Evolutionary conservation across 2,888 invertebrate species (phyloP).

Genomic region (Ligdia adustata): DNA sequence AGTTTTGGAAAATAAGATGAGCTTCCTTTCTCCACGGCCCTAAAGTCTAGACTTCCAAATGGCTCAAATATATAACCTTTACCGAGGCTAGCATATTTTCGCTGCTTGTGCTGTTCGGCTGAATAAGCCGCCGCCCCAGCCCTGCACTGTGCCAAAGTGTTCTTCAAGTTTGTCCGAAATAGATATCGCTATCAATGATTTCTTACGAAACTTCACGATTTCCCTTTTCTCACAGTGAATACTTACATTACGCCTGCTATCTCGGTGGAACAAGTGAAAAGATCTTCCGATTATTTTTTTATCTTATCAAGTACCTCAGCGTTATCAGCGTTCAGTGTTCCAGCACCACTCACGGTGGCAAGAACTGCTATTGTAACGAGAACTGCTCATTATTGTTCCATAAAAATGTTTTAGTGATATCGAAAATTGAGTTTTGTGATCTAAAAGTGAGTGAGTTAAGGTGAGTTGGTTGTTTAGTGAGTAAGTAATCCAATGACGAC

Average conservation of each 20-base stretch:
- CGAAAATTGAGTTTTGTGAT: slow-evolving; percentile 15
- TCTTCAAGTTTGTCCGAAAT: no score
- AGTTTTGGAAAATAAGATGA: no score
- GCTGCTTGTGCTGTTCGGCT: no score
- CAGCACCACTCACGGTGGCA: slow-evolving; percentile 24
- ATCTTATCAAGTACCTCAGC: slow-evolving; percentile 58
- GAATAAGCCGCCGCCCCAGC: no score
- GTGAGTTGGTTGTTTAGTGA: slow-evolving; percentile 10
- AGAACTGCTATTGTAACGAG: slow-evolving; percentile 14
- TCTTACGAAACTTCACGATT: slow-evolving; percentile 1
- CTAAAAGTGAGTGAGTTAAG: slow-evolving; percentile 9
- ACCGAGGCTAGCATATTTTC: no score
- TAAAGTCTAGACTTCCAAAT: no score
- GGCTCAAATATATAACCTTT: no score
- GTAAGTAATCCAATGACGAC: not conserved
- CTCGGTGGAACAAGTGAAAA: slow-evolving; percentile 52
- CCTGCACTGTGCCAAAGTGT: no score
- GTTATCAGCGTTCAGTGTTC: slow-evolving; percentile 37
- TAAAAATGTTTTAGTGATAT: slow-evolving; percentile 31
- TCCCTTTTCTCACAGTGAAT: slow-evolving; percentile 11
- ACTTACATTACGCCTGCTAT: slow-evolving; percentile 24
- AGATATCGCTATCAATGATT: no score
- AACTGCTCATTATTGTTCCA: slow-evolving; percentile 30
- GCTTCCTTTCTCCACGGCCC: no score
- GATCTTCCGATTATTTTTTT: slow-evolving; percentile 64